These are phyloP conservation scores for Carassius gibelio DNA, from an alignment of 2,113 vertebrate genomes.

Conservation along the genomic window DNA sequence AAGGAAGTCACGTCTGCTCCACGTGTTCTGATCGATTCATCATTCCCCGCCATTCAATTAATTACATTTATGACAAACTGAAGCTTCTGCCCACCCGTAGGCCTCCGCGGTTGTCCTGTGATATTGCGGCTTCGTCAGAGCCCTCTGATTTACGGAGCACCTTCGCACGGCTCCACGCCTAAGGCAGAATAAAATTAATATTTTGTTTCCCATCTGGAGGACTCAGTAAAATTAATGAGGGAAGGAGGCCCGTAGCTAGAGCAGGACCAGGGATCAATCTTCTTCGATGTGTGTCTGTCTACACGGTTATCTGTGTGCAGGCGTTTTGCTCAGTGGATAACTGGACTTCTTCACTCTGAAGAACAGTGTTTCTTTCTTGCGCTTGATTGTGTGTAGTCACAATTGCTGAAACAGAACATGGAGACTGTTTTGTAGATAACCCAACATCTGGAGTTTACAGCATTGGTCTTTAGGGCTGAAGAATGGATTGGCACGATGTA, in stretches of 20 bases:
- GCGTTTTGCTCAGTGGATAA: not conserved
- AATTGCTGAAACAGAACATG: not conserved
- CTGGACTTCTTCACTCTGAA: not conserved
- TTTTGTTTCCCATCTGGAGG: constrained; percentile 99
- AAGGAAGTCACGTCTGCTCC: constrained; percentile 85
- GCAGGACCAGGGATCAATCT: constrained; percentile 86
- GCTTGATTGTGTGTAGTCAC: not conserved
- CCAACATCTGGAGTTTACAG: constrained; percentile 42
- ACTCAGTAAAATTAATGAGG: constrained; percentile 99
- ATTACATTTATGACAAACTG: constrained; percentile 99
- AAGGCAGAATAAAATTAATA: constrained; percentile 99
- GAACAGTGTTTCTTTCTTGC: not conserved
- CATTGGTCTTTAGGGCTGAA: constrained; percentile 35
- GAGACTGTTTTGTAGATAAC: not conserved
- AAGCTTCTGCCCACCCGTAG: constrained; percentile 89
- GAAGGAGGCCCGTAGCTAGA: constrained; percentile 87
- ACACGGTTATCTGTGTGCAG: not conserved
- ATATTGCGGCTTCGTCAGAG: constrained; percentile 87
- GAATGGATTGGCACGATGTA: constrained; percentile 6
- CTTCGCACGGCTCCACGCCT: constrained; percentile 88
- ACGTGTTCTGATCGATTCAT: constrained; percentile 94
- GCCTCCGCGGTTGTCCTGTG: constrained; percentile 85
- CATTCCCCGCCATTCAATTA: constrained; percentile 93
- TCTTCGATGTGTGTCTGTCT: constrained; percentile 10
- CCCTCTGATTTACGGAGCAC: constrained; percentile 94